phyloP scores from a whole-genome alignment of 2,113 vertebrate genomes.

The Columba livia region DNA sequence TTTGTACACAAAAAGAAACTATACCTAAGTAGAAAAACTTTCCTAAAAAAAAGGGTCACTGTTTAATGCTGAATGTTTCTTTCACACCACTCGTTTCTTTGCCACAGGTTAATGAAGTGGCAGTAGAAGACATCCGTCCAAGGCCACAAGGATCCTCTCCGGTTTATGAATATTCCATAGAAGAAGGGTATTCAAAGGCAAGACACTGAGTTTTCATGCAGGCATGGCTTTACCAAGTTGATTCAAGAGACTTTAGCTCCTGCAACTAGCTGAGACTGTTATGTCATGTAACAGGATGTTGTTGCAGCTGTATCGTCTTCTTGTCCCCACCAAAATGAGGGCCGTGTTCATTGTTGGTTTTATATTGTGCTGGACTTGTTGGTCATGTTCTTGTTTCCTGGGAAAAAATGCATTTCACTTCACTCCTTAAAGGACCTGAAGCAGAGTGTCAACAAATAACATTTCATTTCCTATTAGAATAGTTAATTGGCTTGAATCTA shows the following conservation, averaged over 20 bases:
- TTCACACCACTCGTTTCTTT: background rate
- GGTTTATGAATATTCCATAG: constrained; percentile 85
- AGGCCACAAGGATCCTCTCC: constrained; percentile 96
- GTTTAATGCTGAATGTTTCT: background rate
- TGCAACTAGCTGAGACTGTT: background rate
- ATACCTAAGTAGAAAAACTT: background rate
- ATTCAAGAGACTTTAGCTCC: background rate
- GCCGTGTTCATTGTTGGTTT: background rate
- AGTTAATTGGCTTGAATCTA: background rate
- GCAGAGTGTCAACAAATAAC: background rate
- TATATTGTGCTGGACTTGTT: background rate
- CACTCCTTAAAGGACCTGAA: background rate
- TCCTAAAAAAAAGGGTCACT: background rate
- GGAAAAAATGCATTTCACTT: background rate
- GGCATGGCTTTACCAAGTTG: background rate
- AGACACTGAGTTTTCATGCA: background rate
- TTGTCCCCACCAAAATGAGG: background rate
- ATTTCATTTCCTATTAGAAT: background rate
- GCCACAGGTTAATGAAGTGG: constrained; percentile 83
- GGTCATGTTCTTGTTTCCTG: background rate
- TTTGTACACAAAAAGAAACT: background rate
- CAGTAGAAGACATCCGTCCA: constrained; percentile 85
- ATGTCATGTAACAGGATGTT: background rate
- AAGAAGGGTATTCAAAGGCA: constrained; percentile 83
- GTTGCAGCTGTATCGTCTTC: background rate